A percentile compares a stretch with the other conserved stretches of the same genome.
phyloP scores from a whole-genome alignment of 2,888 invertebrate genomes.

The Strigamia crassipes region DNA sequence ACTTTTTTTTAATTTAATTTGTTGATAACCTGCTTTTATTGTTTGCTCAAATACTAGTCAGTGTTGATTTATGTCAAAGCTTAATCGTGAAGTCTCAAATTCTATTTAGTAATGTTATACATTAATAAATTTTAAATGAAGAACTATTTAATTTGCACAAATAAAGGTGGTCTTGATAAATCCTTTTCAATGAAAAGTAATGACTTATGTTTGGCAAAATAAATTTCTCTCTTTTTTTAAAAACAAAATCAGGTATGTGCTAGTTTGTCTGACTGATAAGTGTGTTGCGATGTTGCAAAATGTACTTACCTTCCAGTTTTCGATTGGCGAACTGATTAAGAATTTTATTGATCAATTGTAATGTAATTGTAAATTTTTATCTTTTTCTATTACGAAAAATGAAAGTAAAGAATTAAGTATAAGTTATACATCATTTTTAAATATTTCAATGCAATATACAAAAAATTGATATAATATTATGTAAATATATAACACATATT shows the following conservation, averaged over 20 bases:
- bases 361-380: slow-evolving; percentile 1
- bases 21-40: neutral
- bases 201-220: neutral
- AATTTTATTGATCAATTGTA: neutral
- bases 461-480: neutral
- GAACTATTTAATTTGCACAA: neutral
- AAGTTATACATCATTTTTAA: neutral
- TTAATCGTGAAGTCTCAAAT: neutral
- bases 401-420: neutral
- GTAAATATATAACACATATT: too few species aligned
- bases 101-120: neutral
- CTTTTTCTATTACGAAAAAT: slow-evolving; percentile 6
- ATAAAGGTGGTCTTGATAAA: neutral
- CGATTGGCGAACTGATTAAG: neutral
- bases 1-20: neutral
- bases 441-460: neutral
- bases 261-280: neutral
- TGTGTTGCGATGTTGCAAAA: neutral
- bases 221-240: neutral
- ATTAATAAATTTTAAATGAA: neutral
- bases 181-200: neutral
- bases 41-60: slow-evolving; percentile 18
- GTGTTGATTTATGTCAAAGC: neutral
- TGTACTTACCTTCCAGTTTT: neutral
- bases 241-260: neutral